Base-by-base conservation (phyloP, 2,113 vertebrate species). In the Pipa parva region DNA sequence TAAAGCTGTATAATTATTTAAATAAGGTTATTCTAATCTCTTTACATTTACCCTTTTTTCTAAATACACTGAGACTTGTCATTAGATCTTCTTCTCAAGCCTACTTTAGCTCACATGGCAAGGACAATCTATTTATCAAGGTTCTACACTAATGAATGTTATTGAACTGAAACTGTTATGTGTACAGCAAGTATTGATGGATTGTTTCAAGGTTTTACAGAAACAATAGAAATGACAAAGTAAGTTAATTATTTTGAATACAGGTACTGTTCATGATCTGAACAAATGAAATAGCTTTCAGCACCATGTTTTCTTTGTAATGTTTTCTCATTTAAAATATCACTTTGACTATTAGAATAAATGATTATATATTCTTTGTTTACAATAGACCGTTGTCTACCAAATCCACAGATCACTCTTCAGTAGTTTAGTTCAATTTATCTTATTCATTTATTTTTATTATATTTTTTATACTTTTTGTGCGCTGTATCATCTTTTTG, bases 1-100 rank as follows among this genome's bases (percentile, higher is more conserved):
- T 61, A 36, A 39, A 39, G 24, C 49, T 28, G 31, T 70, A 45
- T 54, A 51, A 60, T 61, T 70, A 70, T 68, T 68, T 51, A 45
- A 18, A 46, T 22, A 49, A 51, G 55, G 9, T 7, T 8, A 13
- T 68, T 45, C 54, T 54, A 61, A 54, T 69, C 28, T 49, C 2
- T 54, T 24, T 54, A 51, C 48, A 18, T 57, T 37, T 59, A 45
- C 33, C 42, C 17, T 45, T 61, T 61, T 26, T 60, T 24, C 28
- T 39, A 39, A 36, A 59, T 42, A 29, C 24, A 69, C 15, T 24
- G 33, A 52, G n/a, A 59, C 20, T 37, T 21, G 59, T 21, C 26
- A 25, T 60, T 15, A 10, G 7, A 27, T 11, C 24, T 27, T 20
- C 18, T 59, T 59, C 54, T 24, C 33, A 55, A 36, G 29, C 11